phyloP scores from a whole-genome alignment of 2,797 vertebrate genomes.

The Rhinogobio ventralis region DNA sequence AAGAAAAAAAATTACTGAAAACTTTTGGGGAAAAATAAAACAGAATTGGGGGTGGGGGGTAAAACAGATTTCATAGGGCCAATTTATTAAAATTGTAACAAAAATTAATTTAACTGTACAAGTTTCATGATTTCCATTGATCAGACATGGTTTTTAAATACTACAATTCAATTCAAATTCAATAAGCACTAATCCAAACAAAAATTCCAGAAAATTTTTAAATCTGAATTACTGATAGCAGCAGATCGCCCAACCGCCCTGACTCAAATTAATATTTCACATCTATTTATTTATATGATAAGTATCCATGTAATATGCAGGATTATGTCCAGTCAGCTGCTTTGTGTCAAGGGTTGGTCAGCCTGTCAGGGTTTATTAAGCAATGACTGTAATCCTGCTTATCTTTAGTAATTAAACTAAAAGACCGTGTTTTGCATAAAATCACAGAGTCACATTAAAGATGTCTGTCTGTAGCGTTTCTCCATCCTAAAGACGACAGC shows the following conservation, averaged over 20 bases:
- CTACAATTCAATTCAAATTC: not conserved
- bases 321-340: not conserved
- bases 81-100: not conserved
- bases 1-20: too few species aligned
- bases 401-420: not conserved
- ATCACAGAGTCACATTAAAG: not conserved
- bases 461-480: not conserved
- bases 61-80: too few species aligned
- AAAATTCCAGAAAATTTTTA: too few species aligned
- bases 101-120: not conserved
- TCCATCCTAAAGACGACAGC: not conserved
- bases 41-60: too few species aligned
- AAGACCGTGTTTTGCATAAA: not conserved
- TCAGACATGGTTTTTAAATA: not conserved
- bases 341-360: too few species aligned
- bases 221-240: too few species aligned
- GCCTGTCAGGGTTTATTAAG: not conserved
- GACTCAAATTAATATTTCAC: not conserved
- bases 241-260: not conserved
- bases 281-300: not conserved
- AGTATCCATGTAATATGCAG: not conserved
- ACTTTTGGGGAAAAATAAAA: too few species aligned
- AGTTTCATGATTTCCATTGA: not conserved
- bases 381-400: not conserved
- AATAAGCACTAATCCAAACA: not conserved